A percentile compares a stretch with the other conserved stretches of the same genome.
phyloP scores from a whole-genome alignment of 2,113 vertebrate species.

The Macquaria ambigua region DNA sequence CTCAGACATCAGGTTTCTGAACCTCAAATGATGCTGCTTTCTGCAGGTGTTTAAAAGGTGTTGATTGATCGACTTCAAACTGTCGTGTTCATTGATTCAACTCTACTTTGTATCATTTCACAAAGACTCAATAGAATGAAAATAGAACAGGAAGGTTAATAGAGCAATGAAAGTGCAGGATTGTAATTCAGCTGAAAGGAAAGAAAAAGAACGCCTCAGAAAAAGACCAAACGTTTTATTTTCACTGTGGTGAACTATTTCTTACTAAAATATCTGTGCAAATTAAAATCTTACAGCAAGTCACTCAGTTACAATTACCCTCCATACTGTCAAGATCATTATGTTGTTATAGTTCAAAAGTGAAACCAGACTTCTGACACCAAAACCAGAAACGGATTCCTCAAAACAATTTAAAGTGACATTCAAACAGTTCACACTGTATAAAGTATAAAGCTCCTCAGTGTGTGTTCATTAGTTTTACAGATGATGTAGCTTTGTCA shows the following conservation, averaged over 20 bases:
- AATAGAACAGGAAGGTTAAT: background rate
- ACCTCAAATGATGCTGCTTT: background rate
- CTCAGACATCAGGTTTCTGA: background rate
- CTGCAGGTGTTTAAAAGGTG: background rate
- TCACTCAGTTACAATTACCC: background rate
- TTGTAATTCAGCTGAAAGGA: background rate
- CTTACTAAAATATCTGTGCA: slow-evolving; percentile 44
- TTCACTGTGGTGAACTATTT: slow-evolving; percentile 33
- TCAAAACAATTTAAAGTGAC: slow-evolving; percentile 1
- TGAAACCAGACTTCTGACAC: slow-evolving; percentile 1
- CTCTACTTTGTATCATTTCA: background rate
- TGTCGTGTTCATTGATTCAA: background rate
- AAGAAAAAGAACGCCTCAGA: slow-evolving; percentile 4
- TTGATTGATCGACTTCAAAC: background rate
- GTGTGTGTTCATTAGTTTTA: background rate
- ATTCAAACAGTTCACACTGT: background rate
- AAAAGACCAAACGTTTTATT: slow-evolving; percentile 28
- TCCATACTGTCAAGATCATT: background rate
- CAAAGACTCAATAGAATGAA: background rate
- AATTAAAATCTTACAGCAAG: background rate
- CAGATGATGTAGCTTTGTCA: background rate
- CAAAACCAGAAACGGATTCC: background rate
- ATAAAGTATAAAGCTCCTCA: background rate
- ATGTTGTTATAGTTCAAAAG: background rate
- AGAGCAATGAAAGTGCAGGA: background rate